Evolutionary conservation across 2,888 invertebrate genomes (phyloP).

Genomic region (Eremobia ochroleuca): DNA sequence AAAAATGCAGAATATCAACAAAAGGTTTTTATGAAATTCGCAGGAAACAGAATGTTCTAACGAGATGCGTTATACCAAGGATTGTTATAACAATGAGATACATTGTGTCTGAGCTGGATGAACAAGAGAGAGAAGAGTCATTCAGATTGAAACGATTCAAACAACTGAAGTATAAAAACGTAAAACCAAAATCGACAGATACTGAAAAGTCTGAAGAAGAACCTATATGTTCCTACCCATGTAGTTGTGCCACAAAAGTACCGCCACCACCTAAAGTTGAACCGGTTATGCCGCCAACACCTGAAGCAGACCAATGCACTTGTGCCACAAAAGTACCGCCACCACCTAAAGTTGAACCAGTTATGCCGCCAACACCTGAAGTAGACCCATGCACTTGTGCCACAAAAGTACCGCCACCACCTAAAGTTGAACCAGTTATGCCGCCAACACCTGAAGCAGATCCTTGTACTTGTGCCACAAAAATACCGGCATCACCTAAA

Average conservation of each 20-base stretch:
- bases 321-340: neutral
- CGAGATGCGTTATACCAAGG: slow-evolving; percentile 22
- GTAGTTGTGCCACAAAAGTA: neutral
- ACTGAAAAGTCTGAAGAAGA: neutral
- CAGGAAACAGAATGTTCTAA: slow-evolving; percentile 76
- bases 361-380: neutral
- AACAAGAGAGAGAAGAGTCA: slow-evolving; percentile 55
- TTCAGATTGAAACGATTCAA: slow-evolving; percentile 37
- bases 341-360: neutral
- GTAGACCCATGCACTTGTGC: too few relatives aligned
- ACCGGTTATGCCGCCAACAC: neutral
- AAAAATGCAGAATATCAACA: slow-evolving; percentile 36
- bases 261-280: neutral
- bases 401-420: neutral
- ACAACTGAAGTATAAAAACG: slow-evolving; percentile 28
- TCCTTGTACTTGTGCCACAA: neutral
- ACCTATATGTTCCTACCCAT: neutral
- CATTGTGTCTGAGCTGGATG: slow-evolving; percentile 20
- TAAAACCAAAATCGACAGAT: too few relatives aligned
- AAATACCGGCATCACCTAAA: neutral
- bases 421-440: neutral
- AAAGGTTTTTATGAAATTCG: slow-evolving; percentile 62
- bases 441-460: neutral
- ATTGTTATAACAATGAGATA: neutral
- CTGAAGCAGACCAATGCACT: neutral